Conservation (phyloP, 1,140 invertebrate species). For the Orchesella cincta region DNA sequence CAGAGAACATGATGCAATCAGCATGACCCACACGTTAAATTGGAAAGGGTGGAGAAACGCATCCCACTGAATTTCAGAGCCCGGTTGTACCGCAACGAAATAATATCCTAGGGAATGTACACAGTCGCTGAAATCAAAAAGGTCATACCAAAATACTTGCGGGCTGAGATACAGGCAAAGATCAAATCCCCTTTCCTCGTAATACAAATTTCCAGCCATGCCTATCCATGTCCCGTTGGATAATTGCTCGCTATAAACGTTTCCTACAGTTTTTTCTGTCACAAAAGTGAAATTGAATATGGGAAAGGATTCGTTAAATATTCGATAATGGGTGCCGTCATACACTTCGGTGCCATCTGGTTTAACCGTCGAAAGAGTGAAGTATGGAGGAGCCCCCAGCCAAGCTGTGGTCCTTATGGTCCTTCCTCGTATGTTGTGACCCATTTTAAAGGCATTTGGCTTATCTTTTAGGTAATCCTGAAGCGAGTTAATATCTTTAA, state of each 20-base stretch:
- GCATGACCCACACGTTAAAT: not conserved
- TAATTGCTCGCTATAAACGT: constrained; percentile 11
- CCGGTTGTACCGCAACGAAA: not conserved
- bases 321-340: constrained; percentile 21
- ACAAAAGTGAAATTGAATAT: constrained; percentile 28
- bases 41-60: not conserved
- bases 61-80: not conserved
- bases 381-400: not conserved
- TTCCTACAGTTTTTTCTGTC: not conserved
- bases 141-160: not conserved
- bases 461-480: no score
- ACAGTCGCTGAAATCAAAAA: not conserved
- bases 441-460: not conserved
- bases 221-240: constrained; percentile 34
- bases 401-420: not conserved
- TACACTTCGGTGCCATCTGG: not conserved
- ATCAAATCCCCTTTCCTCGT: constrained; percentile 29
- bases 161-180: not conserved
- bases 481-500: not conserved
- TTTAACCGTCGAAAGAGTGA: not conserved
- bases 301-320: not conserved
- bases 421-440: constrained; percentile 25
- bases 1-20: no score
- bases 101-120: not conserved
- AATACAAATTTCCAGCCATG: constrained; percentile 18